Base-by-base conservation (phyloP, 2,797 vertebrate genomes). In the Protosalanx chinensis region DNA sequence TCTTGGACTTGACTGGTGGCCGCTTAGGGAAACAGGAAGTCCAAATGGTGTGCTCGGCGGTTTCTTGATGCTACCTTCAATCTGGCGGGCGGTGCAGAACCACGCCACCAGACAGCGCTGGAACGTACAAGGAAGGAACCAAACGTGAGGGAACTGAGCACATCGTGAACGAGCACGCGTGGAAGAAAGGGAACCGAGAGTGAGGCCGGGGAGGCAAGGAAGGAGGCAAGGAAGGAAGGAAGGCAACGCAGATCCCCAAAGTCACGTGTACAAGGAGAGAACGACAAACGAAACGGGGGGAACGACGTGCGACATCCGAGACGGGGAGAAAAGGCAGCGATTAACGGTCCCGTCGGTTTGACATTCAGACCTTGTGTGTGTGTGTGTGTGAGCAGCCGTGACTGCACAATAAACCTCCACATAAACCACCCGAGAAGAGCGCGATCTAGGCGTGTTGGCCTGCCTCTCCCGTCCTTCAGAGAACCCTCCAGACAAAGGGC, bases 1-100 rank as follows among this genome's bases (percentile, higher is more conserved):
- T 56, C 23, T 20, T 29, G 5, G 23, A 76, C 70, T 78, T 64
- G 16, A 56, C 51, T n/a, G 51, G 15, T 6, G 41, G 51, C 51
- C 10, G 15, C 51, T n/a, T 6, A n/a, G 6, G 51, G 51, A 56
- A 56, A n/a, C 18, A 56, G 7, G 51, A 12, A 46, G 41, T 2
- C 13, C 8, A 8, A 8, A 46, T 1, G 41, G 10, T 13, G 41
- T 13, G 10, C 41, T 46, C 41, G 7, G 41, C 7, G 8, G 41
- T 46, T 46, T 46, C 41, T 46, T 46, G 2, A 12, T 3, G 41
- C 41, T 46, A 13, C 41, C 41, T 46, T 46, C 41, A 2, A 46
- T 46, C 41, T 46, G 8, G 5, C 7, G 41, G 41, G 3, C 41
- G 7, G 41, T 13, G 41, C 41, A 46, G 41, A 46, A 46, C 41